Evolutionary conservation across 2,113 vertebrate genomes (phyloP), one percentile per base, ranked within the genome.

Genomic region (Paramormyrops kingsleyae): DNA sequence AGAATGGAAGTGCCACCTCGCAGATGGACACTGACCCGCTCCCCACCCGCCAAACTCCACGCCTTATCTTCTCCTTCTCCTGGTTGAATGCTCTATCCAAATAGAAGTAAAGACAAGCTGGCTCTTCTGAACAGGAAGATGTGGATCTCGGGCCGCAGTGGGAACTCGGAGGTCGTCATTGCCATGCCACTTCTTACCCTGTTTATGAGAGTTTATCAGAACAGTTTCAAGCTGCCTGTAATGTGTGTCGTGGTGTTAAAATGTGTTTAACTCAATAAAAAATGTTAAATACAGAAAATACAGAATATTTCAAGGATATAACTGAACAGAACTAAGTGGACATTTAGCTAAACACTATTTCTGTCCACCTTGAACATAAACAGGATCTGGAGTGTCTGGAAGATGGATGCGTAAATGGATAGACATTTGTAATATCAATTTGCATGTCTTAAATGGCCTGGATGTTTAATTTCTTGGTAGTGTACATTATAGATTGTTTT

Each of bases 11-110:
- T 47, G 50, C 15, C 85, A 53, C 89, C 15, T 85, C 19, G 13
- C 88, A 47, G 56, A 83, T 66, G 74, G 24, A 56, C 56, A 44
- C 46, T 66, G 46, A 56, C 52, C 89, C 87, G 80, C 87, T 89
- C 62, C 27, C 89, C 90, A 27, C 44, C 77, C 84, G 24, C 0
- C 88, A 92, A 89, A 80, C 90, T 52, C 83, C 91, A 83, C 87
- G 6, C 56, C 90, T 93, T 89, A 93, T 89, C 83, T 94, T 94
- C 92, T 93, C 87, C 89, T 94, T 94, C 92, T 95, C 93, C 80
- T 94, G 94, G 93, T 85, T 94, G 1, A 94, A 92, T 46, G 86
- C 90, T 6, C 80, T 92, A 80, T 83, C 91, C 90, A 94, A 92
- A 86, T 92, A 91, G 91, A 92, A 91, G 91, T 87, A 46, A 87